phyloP scores from a whole-genome alignment of 2,113 vertebrate genomes.

The Cryptoleucopteryx plumbea region DNA sequence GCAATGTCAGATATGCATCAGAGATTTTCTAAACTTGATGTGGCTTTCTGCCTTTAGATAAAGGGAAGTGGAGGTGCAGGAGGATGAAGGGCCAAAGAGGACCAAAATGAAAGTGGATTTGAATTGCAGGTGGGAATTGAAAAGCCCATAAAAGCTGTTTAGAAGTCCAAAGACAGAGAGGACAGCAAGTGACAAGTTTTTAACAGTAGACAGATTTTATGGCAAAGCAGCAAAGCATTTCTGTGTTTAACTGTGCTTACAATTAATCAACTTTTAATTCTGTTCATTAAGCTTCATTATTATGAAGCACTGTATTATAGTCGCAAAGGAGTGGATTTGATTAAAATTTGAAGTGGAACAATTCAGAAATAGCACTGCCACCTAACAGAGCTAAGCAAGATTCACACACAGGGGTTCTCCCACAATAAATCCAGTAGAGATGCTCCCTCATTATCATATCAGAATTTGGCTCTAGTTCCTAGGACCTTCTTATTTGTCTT shows the following conservation, averaged over 20 bases:
- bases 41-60: neutral
- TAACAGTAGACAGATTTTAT: conserved; percentile 23
- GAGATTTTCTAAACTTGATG: neutral
- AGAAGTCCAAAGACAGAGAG: conserved; percentile 2
- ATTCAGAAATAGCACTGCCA: neutral
- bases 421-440: neutral
- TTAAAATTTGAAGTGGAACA: neutral
- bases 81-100: neutral
- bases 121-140: neutral
- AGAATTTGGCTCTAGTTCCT: neutral
- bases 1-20: neutral
- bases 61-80: neutral
- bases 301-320: conserved; percentile 20
- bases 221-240: conserved; percentile 3
- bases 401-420: neutral
- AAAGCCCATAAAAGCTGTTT: neutral
- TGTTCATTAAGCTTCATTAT: conserved; percentile 51
- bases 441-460: neutral
- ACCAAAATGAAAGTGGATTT: neutral
- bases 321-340: neutral
- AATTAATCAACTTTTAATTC: conserved; percentile 64
- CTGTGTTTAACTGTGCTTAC: conserved; percentile 36
- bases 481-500: neutral
- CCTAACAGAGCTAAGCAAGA: neutral
- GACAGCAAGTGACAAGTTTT: conserved; percentile 33